Base-by-base conservation (phyloP, 2,113 vertebrate species). In the Corythornis vintsioides region DNA sequence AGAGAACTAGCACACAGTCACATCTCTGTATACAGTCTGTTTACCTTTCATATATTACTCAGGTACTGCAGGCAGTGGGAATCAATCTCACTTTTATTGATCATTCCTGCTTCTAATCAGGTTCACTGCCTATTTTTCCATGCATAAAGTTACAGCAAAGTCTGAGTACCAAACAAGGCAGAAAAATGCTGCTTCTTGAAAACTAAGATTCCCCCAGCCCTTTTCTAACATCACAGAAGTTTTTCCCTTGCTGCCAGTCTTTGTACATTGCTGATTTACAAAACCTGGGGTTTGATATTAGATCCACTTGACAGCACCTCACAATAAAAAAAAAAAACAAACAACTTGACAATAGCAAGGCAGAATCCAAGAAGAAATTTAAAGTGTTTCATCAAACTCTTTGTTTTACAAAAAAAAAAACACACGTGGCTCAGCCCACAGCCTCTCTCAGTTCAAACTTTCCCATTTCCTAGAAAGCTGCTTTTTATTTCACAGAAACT, bases 301-400 rank as follows among this genome's bases (percentile, higher is more conserved):
- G 81, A 89, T 84, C 89, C 81, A 87, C 70, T 93, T 88, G 77
- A 93, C 83, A 84, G n/a, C 74, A 40, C 66, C 50, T 87, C 55
- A 65, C 35, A 35, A 35, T 35, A 35, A 35, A 35, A 35, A 35
- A 35, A 35, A 35, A 35, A 35, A 35, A 6, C 33, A 33, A 35
- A 35, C 35, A 35, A 35, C 35, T 35, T 35, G 35, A 69, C 11
- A 80, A 73, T 2, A 88, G 42, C 53, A 83, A 90, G 19, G 1
- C 15, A 70, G 69, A 86, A 71, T 55, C 31, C 47, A 86, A 73
- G 17, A 83, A 74, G 9, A 48, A 8, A 24, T 83, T 75, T 57
- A 53, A 52, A 53, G 22, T 28, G 9, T 45, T 69, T 61, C 69
- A 59, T 53, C 11, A 13, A 38, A 60, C 3, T 45, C 26, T 43